Base-by-base conservation (phyloP, 2,113 vertebrate species). In the Glaucidium brasilianum region DNA sequence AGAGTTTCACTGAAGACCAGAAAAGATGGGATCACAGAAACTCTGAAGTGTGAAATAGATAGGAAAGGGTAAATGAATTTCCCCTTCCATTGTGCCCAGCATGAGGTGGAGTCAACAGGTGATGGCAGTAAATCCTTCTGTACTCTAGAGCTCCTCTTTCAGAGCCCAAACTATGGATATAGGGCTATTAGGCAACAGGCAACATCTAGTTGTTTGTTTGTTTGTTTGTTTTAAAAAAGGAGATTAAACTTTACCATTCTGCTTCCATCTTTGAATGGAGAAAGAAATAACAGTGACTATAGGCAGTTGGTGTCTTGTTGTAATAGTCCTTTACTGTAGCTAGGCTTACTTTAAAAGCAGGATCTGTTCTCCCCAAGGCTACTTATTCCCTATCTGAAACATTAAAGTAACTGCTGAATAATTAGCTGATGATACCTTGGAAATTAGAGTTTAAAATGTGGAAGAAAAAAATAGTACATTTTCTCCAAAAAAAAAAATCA, bases 391-490 rank as follows among this genome's bases (percentile, higher is more conserved):
- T 94, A 92, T 95, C 89, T 95, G 97, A 96, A 97, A 96, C 96
- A 95, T 96, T 97, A 94, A 97, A 97, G 91, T 95, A 97, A 96
- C 92, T 73, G 73, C 85, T 97, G 95, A 98, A 97, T 97, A 98
- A 98, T 98, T 98, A 98, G 96, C 87, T 30, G 32, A 89, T 91
- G 97, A 96, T 97, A 97, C 81, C 94, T 98, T 97, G 92, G 95
- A 98, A 98, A 97, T 98, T 97, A 97, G 97, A 96, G 93, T 95
- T 97, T 96, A 95, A 97, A 97, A 95, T 95, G 96, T 47, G 22
- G 90, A 85, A 62, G 74, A 83, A 97, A 97, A 91, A 87, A 92
- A 91, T 11, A 63, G 75, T 37, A 73, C 58, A 49, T 92, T 97
- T 97, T 92, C 86, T 85, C 75, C 39, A 85, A 87, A 58, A 87